Conservation (phyloP, 2,797 vertebrate species). For the Scomberomorus guttatus region DNA sequence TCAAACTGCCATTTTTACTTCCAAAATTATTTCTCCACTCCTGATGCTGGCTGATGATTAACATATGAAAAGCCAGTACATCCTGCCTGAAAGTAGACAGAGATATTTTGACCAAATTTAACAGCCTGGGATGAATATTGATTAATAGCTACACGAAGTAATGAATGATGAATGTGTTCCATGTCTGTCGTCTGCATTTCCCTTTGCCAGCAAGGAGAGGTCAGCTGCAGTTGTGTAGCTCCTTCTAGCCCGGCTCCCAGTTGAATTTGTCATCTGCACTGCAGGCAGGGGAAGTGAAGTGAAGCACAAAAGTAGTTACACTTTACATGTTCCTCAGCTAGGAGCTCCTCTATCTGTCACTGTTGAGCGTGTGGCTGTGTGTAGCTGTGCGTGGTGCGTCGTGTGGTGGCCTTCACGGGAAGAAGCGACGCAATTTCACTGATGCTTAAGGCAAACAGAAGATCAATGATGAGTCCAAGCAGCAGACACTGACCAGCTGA, state of each 20-base stretch:
- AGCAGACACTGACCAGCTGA: constrained; percentile 34
- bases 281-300: constrained; percentile 48
- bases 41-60: constrained; percentile 18
- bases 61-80: constrained; percentile 12
- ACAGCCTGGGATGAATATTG: constrained; percentile 23
- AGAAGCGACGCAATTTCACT: not conserved
- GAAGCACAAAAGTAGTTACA: constrained; percentile 44
- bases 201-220: constrained; percentile 12
- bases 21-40: not conserved
- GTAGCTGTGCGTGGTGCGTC: too few relatives aligned
- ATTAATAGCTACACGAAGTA: not conserved
- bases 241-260: constrained; percentile 35
- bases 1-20: not conserved
- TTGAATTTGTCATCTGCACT: constrained; percentile 45
- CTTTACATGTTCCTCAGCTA: constrained; percentile 42
- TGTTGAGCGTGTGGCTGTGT: not conserved
- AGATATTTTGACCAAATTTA: constrained; percentile 23
- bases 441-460: constrained; percentile 31
- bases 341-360: constrained; percentile 23
- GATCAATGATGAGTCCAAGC: constrained; percentile 49
- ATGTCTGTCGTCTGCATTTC: constrained; percentile 17
- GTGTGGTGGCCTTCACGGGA: constrained; percentile 10
- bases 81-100: constrained; percentile 7
- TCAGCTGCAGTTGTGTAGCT: constrained; percentile 34
- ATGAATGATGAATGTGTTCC: constrained; percentile 43